A percentile compares a stretch with the other conserved stretches of the same genome.
phyloP scores from a whole-genome alignment of 2,888 invertebrate species.

The Dione vanillae region DNA sequence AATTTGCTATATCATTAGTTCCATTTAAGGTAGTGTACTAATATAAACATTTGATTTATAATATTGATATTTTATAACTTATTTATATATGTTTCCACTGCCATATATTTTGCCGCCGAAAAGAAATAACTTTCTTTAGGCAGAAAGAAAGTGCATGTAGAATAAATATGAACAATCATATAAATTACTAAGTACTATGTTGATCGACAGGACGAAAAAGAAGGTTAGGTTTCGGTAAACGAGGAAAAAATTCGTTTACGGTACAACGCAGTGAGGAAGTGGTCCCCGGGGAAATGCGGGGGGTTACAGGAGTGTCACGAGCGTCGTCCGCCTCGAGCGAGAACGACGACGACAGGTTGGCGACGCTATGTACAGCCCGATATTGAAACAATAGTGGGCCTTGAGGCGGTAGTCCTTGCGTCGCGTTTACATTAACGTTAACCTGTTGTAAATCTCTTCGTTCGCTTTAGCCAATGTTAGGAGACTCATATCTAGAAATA shows the following conservation, averaged over 20 bases:
- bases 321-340: conserved; percentile 97
- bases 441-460: conserved; percentile 15
- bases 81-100: background rate
- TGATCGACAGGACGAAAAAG: conserved; percentile 93
- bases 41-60: background rate
- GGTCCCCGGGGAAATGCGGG: conserved; percentile 92
- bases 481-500: conserved; percentile 22
- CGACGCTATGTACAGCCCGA: conserved; percentile 56
- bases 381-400: conserved; percentile 80
- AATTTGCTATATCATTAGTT: background rate
- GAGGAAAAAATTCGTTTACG: conserved; percentile 97
- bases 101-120: background rate
- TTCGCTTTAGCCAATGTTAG: conserved; percentile 29
- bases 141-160: background rate
- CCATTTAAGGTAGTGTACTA: background rate
- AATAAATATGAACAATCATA: background rate
- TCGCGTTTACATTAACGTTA: conserved; percentile 29
- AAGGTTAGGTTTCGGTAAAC: conserved; percentile 97
- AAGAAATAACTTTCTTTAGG: background rate
- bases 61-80: background rate
- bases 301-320: conserved; percentile 86
- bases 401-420: conserved; percentile 69
- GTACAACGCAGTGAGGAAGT: conserved; percentile 99
- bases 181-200: conserved; percentile 49
- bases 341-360: conserved; percentile 95